Conservation (phyloP, 2,797 vertebrate genomes). For the Acipenser oxyrinchus region DNA sequence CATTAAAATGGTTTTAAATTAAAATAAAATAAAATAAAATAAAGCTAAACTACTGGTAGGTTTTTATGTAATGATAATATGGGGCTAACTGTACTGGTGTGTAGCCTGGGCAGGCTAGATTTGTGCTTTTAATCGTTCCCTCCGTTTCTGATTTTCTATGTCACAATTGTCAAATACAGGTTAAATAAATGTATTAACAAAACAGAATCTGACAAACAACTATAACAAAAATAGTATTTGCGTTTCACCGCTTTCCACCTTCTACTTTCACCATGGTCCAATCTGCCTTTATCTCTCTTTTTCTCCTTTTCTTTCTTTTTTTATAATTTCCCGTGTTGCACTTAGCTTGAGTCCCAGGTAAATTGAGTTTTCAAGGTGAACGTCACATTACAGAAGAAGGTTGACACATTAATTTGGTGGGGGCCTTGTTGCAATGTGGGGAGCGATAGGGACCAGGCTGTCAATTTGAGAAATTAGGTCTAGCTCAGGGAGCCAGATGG, state of each 20-base stretch:
- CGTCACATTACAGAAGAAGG: constrained; percentile 65
- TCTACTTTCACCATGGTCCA: constrained; percentile 25
- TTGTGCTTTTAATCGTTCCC: too few relatives aligned
- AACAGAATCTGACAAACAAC: constrained; percentile 25
- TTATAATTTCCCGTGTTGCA: not conserved
- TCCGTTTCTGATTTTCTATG: too few relatives aligned
- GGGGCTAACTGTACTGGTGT: too few relatives aligned
- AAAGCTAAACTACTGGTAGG: too few relatives aligned
- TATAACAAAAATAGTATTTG: constrained; percentile 7
- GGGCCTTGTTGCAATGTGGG: constrained; percentile 57
- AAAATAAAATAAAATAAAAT: too few relatives aligned
- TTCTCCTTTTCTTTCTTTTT: constrained; percentile 13
- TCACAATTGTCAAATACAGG: too few relatives aligned
- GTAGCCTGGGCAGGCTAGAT: too few relatives aligned
- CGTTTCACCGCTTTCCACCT: constrained; percentile 19
- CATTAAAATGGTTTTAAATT: too few relatives aligned
- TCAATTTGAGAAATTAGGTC: constrained; percentile 70
- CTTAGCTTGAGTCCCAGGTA: constrained; percentile 50
- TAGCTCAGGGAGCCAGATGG: constrained; percentile 59
- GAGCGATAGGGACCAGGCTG: constrained; percentile 64
- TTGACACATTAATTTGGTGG: constrained; percentile 70
- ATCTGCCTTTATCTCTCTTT: constrained; percentile 15
- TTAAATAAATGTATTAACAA: constrained; percentile 12
- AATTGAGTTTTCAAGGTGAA: constrained; percentile 77
- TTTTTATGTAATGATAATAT: too few relatives aligned